A percentile compares a stretch with the other conserved stretches of the same genome.
These are phyloP conservation scores for Micromys minutus DNA, from an alignment of 2,113 vertebrate species.

Conservation along the genomic window DNA sequence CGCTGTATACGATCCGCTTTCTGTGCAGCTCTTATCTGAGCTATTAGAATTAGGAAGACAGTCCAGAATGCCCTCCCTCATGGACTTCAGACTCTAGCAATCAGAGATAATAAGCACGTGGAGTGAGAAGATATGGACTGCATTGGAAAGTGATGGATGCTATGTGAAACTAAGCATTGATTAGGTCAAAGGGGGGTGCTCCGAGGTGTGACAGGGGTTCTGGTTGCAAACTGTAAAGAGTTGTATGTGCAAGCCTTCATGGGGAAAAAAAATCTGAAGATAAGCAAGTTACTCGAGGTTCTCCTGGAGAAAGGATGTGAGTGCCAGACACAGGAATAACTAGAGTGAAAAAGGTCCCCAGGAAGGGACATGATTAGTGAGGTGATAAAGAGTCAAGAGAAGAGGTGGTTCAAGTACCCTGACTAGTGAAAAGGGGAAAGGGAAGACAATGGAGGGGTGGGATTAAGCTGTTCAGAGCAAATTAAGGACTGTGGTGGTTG, in stretches of 20 bases:
- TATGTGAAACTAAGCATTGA: not conserved
- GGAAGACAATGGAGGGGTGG: not conserved
- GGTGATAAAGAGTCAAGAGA: not conserved
- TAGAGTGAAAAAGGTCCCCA: not conserved
- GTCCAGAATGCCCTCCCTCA: not conserved
- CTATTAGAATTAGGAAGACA: not conserved
- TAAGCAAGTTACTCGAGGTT: not conserved
- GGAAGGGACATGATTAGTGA: not conserved
- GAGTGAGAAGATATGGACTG: not conserved
- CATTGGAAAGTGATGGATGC: not conserved
- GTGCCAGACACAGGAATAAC: not conserved
- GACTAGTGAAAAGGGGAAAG: not conserved
- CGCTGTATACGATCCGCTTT: not conserved
- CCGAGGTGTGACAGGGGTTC: not conserved
- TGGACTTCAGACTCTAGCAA: not conserved
- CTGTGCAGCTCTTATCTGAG: not conserved
- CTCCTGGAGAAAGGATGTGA: too few relatives aligned
- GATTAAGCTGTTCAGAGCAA: not conserved
- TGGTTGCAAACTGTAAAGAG: not conserved
- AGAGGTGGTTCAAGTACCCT: not conserved
- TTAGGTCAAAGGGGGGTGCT: not conserved
- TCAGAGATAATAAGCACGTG: not conserved
- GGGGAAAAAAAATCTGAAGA: not conserved
- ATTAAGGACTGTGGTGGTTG: not conserved
- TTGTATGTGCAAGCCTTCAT: not conserved